These are phyloP conservation scores for Epicauta chinensis DNA, from an alignment of 1,140 invertebrate species.

Conservation along the genomic window DNA sequence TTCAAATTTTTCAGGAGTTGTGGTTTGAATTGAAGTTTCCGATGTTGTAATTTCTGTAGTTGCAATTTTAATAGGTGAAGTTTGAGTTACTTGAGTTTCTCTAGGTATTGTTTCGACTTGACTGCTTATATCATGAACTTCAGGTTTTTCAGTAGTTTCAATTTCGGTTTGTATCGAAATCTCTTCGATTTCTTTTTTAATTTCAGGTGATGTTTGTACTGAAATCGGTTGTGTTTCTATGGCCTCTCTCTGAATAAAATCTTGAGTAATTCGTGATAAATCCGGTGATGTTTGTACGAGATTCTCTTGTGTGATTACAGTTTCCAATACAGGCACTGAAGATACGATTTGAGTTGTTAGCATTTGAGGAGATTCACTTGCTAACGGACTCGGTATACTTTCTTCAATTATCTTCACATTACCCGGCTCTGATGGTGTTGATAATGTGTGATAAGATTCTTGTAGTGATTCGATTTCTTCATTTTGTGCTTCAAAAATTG, in stretches of 20 bases:
- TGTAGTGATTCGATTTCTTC: conserved; percentile 40
- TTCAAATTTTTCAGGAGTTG: conserved; percentile 35
- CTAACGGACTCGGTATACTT: conserved; percentile 41
- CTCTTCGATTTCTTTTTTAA: conserved; percentile 41
- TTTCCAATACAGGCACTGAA: conserved; percentile 53
- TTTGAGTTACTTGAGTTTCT: conserved; percentile 33
- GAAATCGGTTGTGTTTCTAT: conserved; percentile 45
- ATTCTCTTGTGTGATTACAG: conserved; percentile 46
- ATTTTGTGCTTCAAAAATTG: conserved; percentile 34
- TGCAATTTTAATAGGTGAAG: conserved; percentile 31
- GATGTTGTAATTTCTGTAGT: conserved; percentile 35
- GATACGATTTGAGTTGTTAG: conserved; percentile 48
- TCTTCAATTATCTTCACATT: conserved; percentile 62
- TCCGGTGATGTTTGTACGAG: conserved; percentile 46
- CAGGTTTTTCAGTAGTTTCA: conserved; percentile 27
- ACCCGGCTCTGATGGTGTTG: conserved; percentile 49
- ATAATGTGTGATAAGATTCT: conserved; percentile 51
- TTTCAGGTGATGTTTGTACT: conserved; percentile 54
- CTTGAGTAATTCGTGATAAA: neutral
- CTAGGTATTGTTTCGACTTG: conserved; percentile 31
- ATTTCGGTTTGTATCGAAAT: conserved; percentile 42
- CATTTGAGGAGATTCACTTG: conserved; percentile 43
- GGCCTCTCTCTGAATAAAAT: conserved; percentile 2
- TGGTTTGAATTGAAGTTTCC: conserved; percentile 53
- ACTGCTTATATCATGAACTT: conserved; percentile 35